Conservation (phyloP, 2,113 vertebrate genomes). For the Heptranchias perlo region DNA sequence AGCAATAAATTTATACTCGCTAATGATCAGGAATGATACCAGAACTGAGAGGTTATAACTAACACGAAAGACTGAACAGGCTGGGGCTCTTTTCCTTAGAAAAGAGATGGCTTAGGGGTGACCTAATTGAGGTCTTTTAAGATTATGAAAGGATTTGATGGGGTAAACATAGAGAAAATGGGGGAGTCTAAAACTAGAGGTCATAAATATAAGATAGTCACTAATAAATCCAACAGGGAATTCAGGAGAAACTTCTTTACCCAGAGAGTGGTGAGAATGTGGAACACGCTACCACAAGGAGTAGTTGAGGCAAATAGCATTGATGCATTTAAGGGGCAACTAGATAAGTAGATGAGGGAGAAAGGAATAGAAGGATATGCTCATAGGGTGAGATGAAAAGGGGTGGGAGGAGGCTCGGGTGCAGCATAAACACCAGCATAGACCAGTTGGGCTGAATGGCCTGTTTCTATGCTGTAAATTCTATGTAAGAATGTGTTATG, state of each 20-base stretch:
- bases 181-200: neutral
- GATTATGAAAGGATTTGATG: neutral
- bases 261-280: neutral
- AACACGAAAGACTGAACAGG: neutral
- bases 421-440: too few relatives aligned
- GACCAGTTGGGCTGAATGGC: too few relatives aligned
- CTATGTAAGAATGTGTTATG: neutral
- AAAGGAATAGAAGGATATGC: neutral
- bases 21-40: neutral
- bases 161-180: too few relatives aligned
- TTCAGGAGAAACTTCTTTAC: neutral
- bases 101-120: neutral
- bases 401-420: neutral
- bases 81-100: neutral
- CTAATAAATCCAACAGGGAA: neutral
- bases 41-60: neutral
- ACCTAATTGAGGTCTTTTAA: neutral
- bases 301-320: neutral
- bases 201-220: neutral
- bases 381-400: neutral
- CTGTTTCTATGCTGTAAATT: neutral
- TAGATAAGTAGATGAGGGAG: neutral
- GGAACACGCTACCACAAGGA: neutral
- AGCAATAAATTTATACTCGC: neutral
- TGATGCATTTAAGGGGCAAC: neutral